phyloP scores from a whole-genome alignment of 30 jellyfish, hydroid and myxozoan genomes.

The Mastigias papua region DNA sequence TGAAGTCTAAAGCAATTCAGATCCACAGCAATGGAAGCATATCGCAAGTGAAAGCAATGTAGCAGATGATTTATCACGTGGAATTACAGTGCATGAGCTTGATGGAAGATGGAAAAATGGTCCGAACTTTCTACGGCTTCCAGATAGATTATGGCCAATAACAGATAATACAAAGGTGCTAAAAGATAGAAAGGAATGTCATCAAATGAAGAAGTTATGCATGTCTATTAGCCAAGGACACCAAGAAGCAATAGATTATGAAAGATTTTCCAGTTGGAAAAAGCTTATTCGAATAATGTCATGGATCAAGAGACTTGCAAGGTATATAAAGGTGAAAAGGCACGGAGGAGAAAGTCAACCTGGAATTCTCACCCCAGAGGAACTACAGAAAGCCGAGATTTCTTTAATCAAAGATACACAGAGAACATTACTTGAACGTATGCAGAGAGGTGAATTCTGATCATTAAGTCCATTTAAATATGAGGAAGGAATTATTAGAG shows the following conservation, averaged over 20 bases:
- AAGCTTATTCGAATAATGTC: constrained; percentile 53
- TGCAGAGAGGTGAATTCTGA: constrained; percentile 52
- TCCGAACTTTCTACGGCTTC: constrained; percentile 63
- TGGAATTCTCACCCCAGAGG: constrained; percentile 69
- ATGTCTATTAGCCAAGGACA: constrained; percentile 13
- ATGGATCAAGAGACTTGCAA: constrained; percentile 59
- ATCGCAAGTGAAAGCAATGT: constrained; percentile 49
- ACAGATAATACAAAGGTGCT: constrained; percentile 19
- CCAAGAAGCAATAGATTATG: constrained; percentile 26
- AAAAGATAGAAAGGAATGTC: constrained; percentile 39
- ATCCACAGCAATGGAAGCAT: constrained; percentile 69
- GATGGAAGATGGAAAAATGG: constrained; percentile 75
- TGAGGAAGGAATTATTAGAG: too few species aligned
- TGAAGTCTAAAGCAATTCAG: constrained; percentile 64
- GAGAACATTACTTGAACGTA: constrained; percentile 46
- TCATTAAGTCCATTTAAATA: constrained; percentile 62
- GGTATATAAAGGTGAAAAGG: constrained; percentile 21
- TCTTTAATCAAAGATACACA: constrained; percentile 71
- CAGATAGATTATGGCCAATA: constrained; percentile 60
- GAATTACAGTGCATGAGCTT: constrained; percentile 59
- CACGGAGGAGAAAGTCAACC: neutral
- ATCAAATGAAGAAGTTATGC: constrained; percentile 2
- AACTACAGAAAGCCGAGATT: constrained; percentile 55
- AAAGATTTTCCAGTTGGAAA: constrained; percentile 62
- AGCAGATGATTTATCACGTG: constrained; percentile 76